A percentile compares a stretch with the other conserved stretches of the same genome.
Evolutionary conservation across 2,888 invertebrate species (phyloP).

Genomic region (Oscheius sp.): DNA sequence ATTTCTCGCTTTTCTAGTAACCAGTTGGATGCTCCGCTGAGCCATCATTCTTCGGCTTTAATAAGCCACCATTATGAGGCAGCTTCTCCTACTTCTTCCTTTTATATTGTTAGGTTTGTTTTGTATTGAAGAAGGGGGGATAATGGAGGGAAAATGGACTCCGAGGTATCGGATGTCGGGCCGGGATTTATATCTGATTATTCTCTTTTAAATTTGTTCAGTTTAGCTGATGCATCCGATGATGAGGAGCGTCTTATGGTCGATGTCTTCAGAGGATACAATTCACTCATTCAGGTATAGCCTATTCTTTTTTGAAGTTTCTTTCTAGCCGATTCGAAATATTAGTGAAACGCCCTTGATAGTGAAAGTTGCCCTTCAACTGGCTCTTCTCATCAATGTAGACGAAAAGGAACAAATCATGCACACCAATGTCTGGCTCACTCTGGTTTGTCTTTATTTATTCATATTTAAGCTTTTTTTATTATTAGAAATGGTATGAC

Average conservation of each 20-base stretch:
- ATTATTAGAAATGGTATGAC: constrained; percentile 65
- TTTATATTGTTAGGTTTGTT: neutral
- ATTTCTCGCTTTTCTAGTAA: no score
- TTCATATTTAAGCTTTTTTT: neutral
- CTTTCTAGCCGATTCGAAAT: constrained; percentile 71
- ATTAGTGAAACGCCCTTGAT: constrained; percentile 68
- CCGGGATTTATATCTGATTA: no score
- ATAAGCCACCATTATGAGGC: constrained; percentile 4
- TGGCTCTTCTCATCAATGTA: constrained; percentile 74
- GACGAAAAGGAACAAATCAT: constrained; percentile 70
- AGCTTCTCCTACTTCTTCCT: neutral
- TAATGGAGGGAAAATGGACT: no score
- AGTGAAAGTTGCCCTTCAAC: constrained; percentile 66
- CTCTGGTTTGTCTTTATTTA: constrained; percentile 50
- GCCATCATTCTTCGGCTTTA: neutral
- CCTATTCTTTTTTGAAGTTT: neutral
- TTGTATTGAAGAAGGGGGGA: neutral
- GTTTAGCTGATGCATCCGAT: constrained; percentile 51
- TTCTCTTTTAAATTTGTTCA: no score
- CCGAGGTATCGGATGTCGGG: neutral
- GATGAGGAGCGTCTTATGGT: constrained; percentile 73
- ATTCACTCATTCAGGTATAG: constrained; percentile 72
- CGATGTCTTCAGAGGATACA: constrained; percentile 73
- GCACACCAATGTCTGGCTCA: constrained; percentile 71
- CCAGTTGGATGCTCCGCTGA: constrained; percentile 1